These are phyloP conservation scores for Varanus komodoensis DNA, from an alignment of 2,113 vertebrate genomes.

Conservation along the genomic window DNA sequence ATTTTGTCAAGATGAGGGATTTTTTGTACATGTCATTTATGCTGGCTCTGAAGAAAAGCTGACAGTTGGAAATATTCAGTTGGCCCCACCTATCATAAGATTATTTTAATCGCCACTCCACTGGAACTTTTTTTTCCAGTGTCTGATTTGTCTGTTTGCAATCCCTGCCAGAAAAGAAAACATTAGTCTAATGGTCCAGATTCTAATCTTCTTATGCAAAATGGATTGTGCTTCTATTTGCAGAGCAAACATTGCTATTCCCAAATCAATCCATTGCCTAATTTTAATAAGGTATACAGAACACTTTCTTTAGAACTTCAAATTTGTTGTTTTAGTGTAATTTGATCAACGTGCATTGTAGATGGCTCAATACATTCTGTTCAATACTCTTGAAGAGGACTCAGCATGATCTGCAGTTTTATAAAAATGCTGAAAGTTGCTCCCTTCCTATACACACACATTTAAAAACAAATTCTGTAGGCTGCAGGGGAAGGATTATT, in stretches of 20 bases:
- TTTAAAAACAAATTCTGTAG: background rate
- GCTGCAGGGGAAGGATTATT: background rate
- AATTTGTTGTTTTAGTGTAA: background rate
- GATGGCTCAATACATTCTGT: background rate
- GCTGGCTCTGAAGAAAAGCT: background rate
- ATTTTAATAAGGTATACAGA: conserved; percentile 1
- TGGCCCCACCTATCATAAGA: background rate
- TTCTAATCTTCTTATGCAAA: background rate
- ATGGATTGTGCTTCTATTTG: background rate
- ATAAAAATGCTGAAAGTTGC: no score
- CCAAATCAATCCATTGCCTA: background rate
- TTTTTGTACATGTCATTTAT: background rate
- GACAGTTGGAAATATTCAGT: background rate
- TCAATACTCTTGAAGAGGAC: background rate
- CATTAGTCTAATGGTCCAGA: background rate
- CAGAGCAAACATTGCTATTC: background rate
- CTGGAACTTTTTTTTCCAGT: background rate
- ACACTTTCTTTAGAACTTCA: background rate
- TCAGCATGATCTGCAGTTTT: background rate
- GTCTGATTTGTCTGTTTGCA: background rate
- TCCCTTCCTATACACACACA: background rate
- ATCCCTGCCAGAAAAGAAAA: background rate
- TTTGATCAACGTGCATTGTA: background rate
- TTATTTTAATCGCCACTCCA: background rate
- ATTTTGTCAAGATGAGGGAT: background rate